A percentile compares a stretch with the other conserved stretches of the same genome.
These are phyloP conservation scores for Cisticola juncidis DNA, from an alignment of 2,113 vertebrate genomes.

Conservation along the genomic window DNA sequence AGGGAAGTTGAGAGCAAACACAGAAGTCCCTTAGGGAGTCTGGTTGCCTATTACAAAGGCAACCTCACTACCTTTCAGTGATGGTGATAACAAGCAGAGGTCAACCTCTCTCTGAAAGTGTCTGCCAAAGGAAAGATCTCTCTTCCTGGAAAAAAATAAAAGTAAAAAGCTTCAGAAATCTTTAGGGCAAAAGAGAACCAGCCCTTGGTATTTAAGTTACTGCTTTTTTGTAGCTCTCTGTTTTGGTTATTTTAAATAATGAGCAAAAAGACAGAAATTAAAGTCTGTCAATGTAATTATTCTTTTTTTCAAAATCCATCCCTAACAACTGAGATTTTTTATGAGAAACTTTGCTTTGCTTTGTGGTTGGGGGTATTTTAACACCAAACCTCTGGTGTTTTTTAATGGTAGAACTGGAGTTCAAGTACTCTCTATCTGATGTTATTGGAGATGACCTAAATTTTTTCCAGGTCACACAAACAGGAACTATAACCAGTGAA, in stretches of 20 bases:
- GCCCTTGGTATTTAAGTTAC: not conserved
- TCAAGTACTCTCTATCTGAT: not conserved
- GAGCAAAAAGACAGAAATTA: not conserved
- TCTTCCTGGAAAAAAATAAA: not conserved
- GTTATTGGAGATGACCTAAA: not conserved
- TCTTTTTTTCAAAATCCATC: not conserved
- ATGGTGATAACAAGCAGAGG: not conserved
- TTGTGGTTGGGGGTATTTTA: not conserved
- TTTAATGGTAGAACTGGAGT: not conserved
- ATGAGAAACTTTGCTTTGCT: not conserved
- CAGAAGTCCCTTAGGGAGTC: constrained; percentile 5
- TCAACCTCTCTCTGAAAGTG: not conserved
- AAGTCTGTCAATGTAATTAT: not conserved
- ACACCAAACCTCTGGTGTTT: not conserved
- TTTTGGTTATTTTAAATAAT: not conserved
- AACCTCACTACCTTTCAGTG: not conserved
- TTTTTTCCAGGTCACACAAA: not conserved
- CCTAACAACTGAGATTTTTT: not conserved
- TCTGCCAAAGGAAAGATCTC: not conserved
- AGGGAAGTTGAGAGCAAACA: constrained; percentile 39
- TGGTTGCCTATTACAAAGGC: not conserved
- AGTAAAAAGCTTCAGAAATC: not conserved
- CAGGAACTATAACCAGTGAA: not conserved
- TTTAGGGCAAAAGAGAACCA: not conserved
- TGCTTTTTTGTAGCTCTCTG: not conserved